Evolutionary conservation across 2,113 vertebrate species (phyloP).

Genomic region (Progne subis): DNA sequence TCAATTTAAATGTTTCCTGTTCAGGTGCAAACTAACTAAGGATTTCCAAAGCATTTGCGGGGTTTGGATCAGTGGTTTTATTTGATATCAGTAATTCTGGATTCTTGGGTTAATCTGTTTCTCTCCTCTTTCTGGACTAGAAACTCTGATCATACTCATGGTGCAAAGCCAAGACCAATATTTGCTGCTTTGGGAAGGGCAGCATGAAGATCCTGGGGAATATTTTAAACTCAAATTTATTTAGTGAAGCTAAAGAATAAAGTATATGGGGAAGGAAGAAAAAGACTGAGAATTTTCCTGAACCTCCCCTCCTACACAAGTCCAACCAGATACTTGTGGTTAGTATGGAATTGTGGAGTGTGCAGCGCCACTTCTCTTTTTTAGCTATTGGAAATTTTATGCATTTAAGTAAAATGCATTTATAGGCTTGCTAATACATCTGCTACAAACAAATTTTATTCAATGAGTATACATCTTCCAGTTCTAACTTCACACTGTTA

Average conservation of each 20-base stretch:
- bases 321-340: background rate
- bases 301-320: background rate
- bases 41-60: background rate
- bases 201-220: background rate
- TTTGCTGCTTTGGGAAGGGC: background rate
- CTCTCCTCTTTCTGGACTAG: background rate
- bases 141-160: background rate
- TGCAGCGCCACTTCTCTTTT: background rate
- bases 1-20: background rate
- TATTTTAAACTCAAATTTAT: background rate
- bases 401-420: background rate
- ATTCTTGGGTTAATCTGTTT: background rate
- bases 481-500: background rate
- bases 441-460: background rate
- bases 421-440: background rate
- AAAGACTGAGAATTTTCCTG: background rate
- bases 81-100: background rate
- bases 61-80: background rate
- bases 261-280: background rate
- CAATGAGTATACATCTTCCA: background rate
- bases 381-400: background rate
- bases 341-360: background rate
- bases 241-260: background rate
- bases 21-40: background rate
- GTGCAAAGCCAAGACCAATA: background rate